Evolutionary conservation across 35 echinoderm and acorn worm species (phyloP), one percentile per base, ranked within the genome.

Genomic region (Anneissia japonica): DNA sequence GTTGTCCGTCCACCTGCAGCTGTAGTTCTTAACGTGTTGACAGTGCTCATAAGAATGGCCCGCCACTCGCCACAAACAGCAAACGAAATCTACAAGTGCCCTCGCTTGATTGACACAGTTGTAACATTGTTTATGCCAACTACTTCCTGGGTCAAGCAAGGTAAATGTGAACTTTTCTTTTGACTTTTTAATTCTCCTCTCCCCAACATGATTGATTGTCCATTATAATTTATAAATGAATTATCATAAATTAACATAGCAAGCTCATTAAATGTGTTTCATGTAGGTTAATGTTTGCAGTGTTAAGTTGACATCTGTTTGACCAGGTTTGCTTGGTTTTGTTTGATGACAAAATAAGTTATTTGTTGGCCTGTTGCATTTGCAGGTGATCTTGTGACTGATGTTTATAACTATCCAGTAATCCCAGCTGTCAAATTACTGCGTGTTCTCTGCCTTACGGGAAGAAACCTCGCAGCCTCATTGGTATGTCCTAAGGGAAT

Each of bases 331-430:
- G n/a, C n/a, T n/a, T n/a, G n/a, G n/a, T n/a, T n/a, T n/a, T n/a
- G n/a, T n/a, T n/a, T n/a, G n/a, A n/a, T n/a, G n/a, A n/a, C n/a
- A n/a, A n/a, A n/a, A n/a, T n/a, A n/a, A n/a, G n/a, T n/a, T n/a
- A n/a, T n/a, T n/a, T 89, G 12, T 39, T 36, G 4, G 2, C 1
- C 4, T 64, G 21, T 12, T 64, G 26, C 21, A 6, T 23, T 31
- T 93, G 51, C 40, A 99, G 96, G 84, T 73, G 84, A 84, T 83
- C 75, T 86, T 73, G 89, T 99, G 28, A 88, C 87, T 43, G 89
- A 94, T 86, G 86, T 89, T 14, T 99, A 99, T 91, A 89, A 89
- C 1, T 91, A 99, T 30, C 96, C 96, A 31, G 80, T 90, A 7
- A 75, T 90, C 16, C 46, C 79, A 46, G 96, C 92, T 23, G 72